Percentiles rank a stretch among this genome's conserved stretches.
Conservation (phyloP, 2,888 invertebrate species). For the Troglohyphantes excavatus region DNA sequence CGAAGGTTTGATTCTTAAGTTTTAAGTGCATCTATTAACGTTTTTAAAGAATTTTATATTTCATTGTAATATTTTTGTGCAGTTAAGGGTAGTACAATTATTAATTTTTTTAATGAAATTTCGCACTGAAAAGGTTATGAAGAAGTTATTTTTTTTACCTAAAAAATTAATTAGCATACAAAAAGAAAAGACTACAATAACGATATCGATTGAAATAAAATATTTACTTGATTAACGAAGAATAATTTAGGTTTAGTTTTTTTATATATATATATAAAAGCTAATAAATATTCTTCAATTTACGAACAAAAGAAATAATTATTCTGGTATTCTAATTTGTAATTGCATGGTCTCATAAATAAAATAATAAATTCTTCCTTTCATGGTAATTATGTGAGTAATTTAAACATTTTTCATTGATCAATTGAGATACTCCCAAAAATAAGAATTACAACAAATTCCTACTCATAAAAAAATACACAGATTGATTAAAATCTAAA, state of each 20-base stretch:
- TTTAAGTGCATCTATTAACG: no score
- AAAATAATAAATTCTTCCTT: neutral
- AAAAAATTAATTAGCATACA: no score
- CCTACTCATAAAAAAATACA: neutral
- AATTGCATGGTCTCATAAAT: neutral
- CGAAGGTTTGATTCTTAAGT: no score
- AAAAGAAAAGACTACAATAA: no score
- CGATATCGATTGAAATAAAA: no score
- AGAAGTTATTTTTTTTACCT: no score
- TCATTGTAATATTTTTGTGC: no score
- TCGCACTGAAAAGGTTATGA: no score
- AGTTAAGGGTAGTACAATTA: no score
- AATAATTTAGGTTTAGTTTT: neutral
- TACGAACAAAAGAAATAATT: neutral
- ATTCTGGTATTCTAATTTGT: neutral
- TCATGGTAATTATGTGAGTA: neutral
- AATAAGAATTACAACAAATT: neutral
- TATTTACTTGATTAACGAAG: neutral
- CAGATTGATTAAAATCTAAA: neutral
- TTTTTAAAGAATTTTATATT: no score
- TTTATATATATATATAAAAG: neutral
- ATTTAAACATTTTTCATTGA: neutral
- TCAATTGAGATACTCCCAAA: neutral
- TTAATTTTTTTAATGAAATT: no score
- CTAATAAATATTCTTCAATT: conserved; percentile 3